Conservation (phyloP, 2,113 vertebrate genomes). For the Riparia riparia region DNA sequence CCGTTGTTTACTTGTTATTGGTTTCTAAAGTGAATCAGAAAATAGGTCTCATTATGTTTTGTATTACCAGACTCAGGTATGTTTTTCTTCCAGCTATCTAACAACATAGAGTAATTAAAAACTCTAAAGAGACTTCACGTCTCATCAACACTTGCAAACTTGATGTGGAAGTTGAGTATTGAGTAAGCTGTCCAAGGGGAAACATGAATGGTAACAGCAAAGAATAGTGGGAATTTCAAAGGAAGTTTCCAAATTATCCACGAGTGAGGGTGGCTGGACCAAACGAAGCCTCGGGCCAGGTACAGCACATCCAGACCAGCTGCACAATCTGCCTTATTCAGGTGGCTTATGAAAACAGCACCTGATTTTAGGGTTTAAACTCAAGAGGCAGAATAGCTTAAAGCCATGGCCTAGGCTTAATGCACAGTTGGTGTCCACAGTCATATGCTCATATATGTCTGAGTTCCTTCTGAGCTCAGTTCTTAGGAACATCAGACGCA, state of each 20-base stretch:
- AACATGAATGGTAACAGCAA: not conserved
- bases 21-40: not conserved
- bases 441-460: rapidly evolving
- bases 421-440: not conserved
- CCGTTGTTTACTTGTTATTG: not conserved
- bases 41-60: not conserved
- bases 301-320: not conserved
- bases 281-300: not conserved
- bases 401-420: not conserved
- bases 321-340: not conserved
- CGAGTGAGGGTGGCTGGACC: rapidly evolving
- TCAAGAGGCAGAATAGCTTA: not conserved
- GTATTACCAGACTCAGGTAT: not conserved
- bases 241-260: not conserved
- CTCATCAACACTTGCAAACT: not conserved
- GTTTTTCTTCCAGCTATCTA: not conserved
- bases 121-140: not conserved
- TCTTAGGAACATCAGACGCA: not conserved
- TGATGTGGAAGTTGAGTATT: not conserved
- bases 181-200: not conserved
- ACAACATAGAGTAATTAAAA: not conserved
- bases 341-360: not conserved
- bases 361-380: not conserved
- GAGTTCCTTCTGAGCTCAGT: not conserved
- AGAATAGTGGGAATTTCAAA: not conserved